Conservation (phyloP, 2,113 vertebrate species). For the Leuciscus idus region DNA sequence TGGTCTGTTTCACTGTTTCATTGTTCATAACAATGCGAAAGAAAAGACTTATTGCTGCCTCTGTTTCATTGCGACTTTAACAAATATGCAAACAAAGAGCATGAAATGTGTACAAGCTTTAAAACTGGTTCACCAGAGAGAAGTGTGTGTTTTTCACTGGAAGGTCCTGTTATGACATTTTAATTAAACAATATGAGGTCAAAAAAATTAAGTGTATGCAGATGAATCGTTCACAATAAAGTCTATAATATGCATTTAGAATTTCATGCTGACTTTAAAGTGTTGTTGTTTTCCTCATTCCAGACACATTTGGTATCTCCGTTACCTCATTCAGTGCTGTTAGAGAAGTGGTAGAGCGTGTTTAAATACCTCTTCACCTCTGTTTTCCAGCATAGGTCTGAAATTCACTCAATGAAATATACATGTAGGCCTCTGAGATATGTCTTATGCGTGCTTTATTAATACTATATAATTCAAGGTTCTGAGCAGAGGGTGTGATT, state of each 20-base stretch:
- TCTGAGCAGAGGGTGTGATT: background rate
- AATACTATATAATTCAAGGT: background rate
- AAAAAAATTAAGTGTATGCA: background rate
- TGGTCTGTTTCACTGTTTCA: too few relatives aligned
- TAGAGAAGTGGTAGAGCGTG: background rate
- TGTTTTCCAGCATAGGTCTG: background rate
- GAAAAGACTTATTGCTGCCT: too few relatives aligned
- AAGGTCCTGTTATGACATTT: background rate
- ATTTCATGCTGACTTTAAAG: background rate
- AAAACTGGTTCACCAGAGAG: background rate
- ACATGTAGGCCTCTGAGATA: slow-evolving; percentile 3
- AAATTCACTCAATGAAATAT: slow-evolving; percentile 25
- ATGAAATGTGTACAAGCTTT: too few relatives aligned
- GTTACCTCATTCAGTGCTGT: background rate
- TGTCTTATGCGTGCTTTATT: slow-evolving; percentile 20
- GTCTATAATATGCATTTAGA: background rate
- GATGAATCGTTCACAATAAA: background rate
- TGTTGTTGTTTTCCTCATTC: slow-evolving; percentile 6
- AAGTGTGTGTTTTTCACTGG: background rate
- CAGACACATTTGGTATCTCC: background rate
- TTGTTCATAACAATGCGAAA: too few relatives aligned
- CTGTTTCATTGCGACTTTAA: too few relatives aligned
- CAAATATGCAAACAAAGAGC: too few relatives aligned
- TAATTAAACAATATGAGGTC: background rate
- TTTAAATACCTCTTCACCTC: slow-evolving; percentile 14